Base-by-base conservation (phyloP, 2,113 vertebrate species). In the Cichladusa arquata region DNA sequence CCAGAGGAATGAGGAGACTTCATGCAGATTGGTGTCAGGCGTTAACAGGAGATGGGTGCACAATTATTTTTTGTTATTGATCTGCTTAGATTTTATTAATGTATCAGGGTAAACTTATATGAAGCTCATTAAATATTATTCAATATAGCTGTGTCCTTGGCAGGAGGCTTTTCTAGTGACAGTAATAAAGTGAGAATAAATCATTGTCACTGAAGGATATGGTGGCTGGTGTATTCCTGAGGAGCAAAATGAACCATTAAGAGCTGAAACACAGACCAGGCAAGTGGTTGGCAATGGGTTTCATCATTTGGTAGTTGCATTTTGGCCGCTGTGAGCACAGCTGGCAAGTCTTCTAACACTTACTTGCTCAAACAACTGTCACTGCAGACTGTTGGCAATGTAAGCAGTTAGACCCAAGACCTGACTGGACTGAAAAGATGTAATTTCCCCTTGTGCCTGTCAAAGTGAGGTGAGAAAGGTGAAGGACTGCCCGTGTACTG, bases 141-240 rank as follows among this genome's bases (percentile, higher is more conserved):
- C 67, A 95, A 33, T 74, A 54, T 64, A 67, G 22, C 85, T 83
- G 24, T 92, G 81, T 86, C 72, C 92, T 90, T 96, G 82, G 25
- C 51, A 93, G 56, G 42, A 88, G 86, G 28, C 38, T 86, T 96
- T 93, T 90, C 74, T 88, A 77, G 29, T 67, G 58, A 83, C 62
- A 92, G 58, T 86, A 93, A 93, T 96, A 88, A 94, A 86, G 24
- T 76, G 40, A 81, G 67, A 88, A 95, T 95, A 95, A 94, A 93
- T 96, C 87, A 92, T 71, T 90, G 93, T 91, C 74, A 92, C 18
- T 84, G 77, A 86, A 66, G 14, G 34, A 34, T 66, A 6, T 73
- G 56, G 56, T 66, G 44, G 28, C 74, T 94, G 33, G 8, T 90
- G 33, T 73, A 38, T 54, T 81, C 38, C 84, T 86, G 47, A 89